Evolutionary conservation across 2,888 invertebrate species (phyloP), one percentile per base, ranked within the genome.

Genomic region (Halocaridina rubra): DNA sequence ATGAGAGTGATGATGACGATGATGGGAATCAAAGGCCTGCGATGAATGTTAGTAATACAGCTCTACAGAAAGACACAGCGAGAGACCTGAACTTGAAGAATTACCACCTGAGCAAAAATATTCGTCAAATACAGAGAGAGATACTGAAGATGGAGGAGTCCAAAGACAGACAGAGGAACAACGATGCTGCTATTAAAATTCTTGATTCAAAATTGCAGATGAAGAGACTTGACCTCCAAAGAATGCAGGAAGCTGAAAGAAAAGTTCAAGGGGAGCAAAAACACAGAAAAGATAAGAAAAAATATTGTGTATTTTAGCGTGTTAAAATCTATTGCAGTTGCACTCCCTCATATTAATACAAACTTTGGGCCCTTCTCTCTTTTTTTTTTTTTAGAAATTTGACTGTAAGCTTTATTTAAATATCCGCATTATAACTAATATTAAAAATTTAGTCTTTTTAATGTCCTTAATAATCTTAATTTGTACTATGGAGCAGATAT

Each of bases 11-110:
- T 33, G 32, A 39, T 59, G 77, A 72, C 24, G 61, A 69, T 75
- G 57, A 67, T 1, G 30, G 22, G 19, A 39, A 46, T 16, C n/a
- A 30, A 53, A 82, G 39, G 29, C 82, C 75, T 8, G 29, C 57
- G 2, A 30, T 86, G 33, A 86, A 86, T 59, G 82, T 86, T 16
- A 74, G 79, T 22, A 82, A 80, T 39, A 30, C 71, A 16, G 76
- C 69, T n/a, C 76, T 86, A 16, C 81, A 80, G 27, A 64, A 74
- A 61, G 82, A 86, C 67, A 69, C 86, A 19, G 76, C 75, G 24
- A 82, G 77, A 71, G 80, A 80, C 29, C 80, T 86, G 19, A 86
- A 86, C 53, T 59, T 59, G 57, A 86, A 86, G 69, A 86, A 82
- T 69, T 82, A 82, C 61, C 86, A 86, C n/a, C 64, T 86, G n/a